phyloP scores from a whole-genome alignment of 2,888 invertebrate genomes.

The Koerneria pararmatus region DNA sequence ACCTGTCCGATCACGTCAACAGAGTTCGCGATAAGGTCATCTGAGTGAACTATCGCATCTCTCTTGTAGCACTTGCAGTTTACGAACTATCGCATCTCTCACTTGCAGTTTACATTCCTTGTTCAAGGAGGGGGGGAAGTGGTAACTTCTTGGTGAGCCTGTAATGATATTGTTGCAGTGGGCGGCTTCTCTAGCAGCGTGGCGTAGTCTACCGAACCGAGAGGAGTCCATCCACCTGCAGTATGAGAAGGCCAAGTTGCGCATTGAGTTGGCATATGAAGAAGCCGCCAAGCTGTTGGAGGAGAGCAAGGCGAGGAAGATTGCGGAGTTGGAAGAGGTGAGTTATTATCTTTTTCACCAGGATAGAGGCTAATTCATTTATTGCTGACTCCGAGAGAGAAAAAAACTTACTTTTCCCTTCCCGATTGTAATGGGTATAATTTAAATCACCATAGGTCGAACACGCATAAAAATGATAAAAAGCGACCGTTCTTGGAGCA shows the following conservation, averaged over 20 bases:
- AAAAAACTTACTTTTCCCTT: too few species aligned
- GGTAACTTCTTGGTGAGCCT: neutral
- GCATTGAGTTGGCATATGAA: conserved; percentile 29
- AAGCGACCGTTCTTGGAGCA: too few species aligned
- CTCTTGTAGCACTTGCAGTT: too few species aligned
- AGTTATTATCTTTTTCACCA: conserved; percentile 15
- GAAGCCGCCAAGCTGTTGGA: conserved; percentile 28
- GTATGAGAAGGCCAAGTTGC: conserved; percentile 39
- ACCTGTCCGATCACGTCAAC: neutral
- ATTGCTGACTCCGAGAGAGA: too few species aligned
- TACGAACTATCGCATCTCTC: too few species aligned
- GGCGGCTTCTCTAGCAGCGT: conserved; percentile 32
- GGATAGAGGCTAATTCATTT: neutral
- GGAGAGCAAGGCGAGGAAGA: conserved; percentile 27
- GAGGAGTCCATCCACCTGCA: conserved; percentile 33
- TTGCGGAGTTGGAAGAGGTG: conserved; percentile 40
- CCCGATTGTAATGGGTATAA: too few species aligned
- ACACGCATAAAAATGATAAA: too few species aligned
- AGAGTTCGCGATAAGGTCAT: conserved; percentile 13
- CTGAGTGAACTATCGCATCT: too few species aligned
- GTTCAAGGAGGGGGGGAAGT: neutral
- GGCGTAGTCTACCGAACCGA: conserved; percentile 41
- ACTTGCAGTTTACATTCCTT: neutral
- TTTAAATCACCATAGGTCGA: too few species aligned
- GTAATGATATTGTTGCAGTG: conserved; percentile 24